Evolutionary conservation across 2,888 invertebrate species (phyloP).

Genomic region (Meganola albula): DNA sequence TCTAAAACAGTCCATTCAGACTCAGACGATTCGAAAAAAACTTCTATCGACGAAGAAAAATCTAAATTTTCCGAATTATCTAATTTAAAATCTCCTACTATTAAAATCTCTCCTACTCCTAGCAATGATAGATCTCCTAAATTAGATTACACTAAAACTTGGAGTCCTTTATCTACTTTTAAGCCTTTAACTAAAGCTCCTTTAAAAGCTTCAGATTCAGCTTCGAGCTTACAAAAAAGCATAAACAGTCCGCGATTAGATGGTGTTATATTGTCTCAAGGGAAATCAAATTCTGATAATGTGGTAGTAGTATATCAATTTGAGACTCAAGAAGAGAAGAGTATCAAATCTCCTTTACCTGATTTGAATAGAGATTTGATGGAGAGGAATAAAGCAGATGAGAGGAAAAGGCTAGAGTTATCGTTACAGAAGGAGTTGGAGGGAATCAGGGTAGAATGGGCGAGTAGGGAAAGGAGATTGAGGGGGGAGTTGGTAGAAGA

Average conservation of each 20-base stretch:
- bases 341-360: slow-evolving; percentile 55
- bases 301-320: slow-evolving; percentile 71
- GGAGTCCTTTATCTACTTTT: slow-evolving; percentile 59
- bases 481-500: slow-evolving; percentile 73
- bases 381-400: slow-evolving; percentile 62
- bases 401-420: slow-evolving; percentile 60
- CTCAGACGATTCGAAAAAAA: slow-evolving; percentile 53
- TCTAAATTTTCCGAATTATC: slow-evolving; percentile 29
- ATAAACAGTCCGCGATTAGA: slow-evolving; percentile 60
- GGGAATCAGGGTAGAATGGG: slow-evolving; percentile 75
- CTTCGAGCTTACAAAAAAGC: slow-evolving; percentile 47
- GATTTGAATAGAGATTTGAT: slow-evolving; percentile 62
- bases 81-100: slow-evolving; percentile 41
- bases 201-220: slow-evolving; percentile 54
- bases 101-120: slow-evolving; percentile 55
- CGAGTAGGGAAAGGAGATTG: slow-evolving; percentile 74
- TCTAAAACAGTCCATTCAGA: slow-evolving; percentile 46
- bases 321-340: slow-evolving; percentile 59
- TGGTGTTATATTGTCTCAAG: slow-evolving; percentile 67
- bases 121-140: slow-evolving; percentile 54
- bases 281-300: slow-evolving; percentile 62
- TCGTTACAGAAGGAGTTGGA: slow-evolving; percentile 72
- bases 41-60: slow-evolving; percentile 43
- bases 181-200: slow-evolving; percentile 51
- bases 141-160: slow-evolving; percentile 53